Conservation (phyloP, 2,113 vertebrate genomes). For the Trachemys scripta region DNA sequence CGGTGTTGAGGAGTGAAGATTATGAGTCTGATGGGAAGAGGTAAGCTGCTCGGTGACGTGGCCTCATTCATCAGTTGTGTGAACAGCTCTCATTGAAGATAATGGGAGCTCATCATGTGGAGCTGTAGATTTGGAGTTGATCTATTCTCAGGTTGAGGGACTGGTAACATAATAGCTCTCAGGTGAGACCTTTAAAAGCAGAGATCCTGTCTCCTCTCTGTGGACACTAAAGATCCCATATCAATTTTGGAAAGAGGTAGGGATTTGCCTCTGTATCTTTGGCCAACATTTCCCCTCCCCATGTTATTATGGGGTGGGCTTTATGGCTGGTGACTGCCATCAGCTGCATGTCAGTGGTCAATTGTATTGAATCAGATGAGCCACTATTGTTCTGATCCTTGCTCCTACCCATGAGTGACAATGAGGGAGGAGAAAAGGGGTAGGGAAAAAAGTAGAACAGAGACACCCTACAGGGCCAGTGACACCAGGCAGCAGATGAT, state of each 20-base stretch:
- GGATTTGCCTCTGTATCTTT: no score
- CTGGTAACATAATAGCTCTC: accelerated
- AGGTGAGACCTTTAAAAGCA: background rate
- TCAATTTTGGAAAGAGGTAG: no score
- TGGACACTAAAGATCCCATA: background rate
- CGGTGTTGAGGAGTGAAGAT: background rate
- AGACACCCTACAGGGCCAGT: no score
- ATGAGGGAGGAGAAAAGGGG: no score
- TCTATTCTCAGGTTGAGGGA: background rate
- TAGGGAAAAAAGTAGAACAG: no score
- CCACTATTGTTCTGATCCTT: no score
- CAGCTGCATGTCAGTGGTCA: no score
- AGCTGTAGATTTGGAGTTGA: background rate
- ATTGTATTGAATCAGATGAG: no score
- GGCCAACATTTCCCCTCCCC: no score
- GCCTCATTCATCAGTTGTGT: background rate
- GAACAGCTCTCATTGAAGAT: background rate
- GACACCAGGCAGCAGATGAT: background rate
- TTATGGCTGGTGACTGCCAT: no score
- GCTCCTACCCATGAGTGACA: no score
- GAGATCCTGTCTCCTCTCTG: background rate
- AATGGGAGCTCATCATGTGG: accelerated
- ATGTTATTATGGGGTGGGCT: no score
- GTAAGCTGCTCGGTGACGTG: background rate
- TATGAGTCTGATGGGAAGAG: background rate